phyloP scores from a whole-genome alignment of 1,140 invertebrate species.

The Chrysomallon squamiferum region DNA sequence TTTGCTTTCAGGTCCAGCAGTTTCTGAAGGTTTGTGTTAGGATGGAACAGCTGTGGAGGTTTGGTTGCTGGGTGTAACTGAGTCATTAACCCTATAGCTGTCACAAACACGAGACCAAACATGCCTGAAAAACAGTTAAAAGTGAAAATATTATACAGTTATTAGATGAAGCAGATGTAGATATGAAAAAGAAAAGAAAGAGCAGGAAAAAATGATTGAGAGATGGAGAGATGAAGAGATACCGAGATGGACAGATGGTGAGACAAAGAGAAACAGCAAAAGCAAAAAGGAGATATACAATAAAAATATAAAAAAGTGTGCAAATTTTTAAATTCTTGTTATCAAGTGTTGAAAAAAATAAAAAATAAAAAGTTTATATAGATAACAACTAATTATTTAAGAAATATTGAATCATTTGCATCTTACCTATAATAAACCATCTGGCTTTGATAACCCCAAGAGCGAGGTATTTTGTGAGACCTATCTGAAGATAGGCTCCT shows the following conservation, averaged over 20 bases:
- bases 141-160: not conserved
- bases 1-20: slow-evolving; percentile 55
- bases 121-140: slow-evolving; percentile 26
- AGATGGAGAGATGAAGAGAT: no score
- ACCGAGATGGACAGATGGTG: no score
- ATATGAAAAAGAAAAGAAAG: not conserved
- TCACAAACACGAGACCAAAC: slow-evolving; percentile 35
- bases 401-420: no score
- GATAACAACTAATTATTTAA: no score
- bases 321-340: no score
- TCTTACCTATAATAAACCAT: slow-evolving; percentile 38
- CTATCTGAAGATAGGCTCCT: slow-evolving; percentile 1
- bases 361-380: no score
- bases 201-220: not conserved
- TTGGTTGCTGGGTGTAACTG: slow-evolving; percentile 43
- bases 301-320: no score
- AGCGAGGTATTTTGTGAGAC: slow-evolving; percentile 24
- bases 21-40: slow-evolving; percentile 51
- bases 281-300: no score
- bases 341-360: no score
- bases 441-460: slow-evolving; percentile 32
- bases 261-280: no score
- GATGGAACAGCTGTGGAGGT: slow-evolving; percentile 51
- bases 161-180: no score
- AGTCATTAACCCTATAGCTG: slow-evolving; percentile 34